Percentiles rank a stretch among this genome's conserved stretches.
phyloP scores from a whole-genome alignment of 2,113 vertebrate genomes.

The Bagarius yarrelli region DNA sequence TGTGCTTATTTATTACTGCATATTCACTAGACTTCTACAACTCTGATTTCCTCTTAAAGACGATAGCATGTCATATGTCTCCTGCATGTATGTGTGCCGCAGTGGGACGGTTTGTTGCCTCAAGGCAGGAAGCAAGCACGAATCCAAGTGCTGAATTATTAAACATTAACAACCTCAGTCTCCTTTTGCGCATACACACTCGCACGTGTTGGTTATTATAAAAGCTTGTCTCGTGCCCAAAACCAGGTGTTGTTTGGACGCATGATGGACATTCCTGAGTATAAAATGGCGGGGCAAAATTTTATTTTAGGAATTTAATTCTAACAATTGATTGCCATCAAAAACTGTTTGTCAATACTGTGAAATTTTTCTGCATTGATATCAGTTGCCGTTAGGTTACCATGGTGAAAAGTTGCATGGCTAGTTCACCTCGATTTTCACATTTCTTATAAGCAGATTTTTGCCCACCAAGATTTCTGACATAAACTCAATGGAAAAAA shows the following conservation, averaged over 20 bases:
- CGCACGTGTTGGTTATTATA: constrained; percentile 5
- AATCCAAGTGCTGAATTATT: constrained; percentile 26
- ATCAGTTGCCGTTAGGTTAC: background rate
- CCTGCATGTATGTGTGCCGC: background rate
- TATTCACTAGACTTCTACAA: background rate
- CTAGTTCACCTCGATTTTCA: background rate
- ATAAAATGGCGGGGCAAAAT: background rate
- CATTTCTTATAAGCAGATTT: background rate
- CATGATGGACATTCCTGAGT: background rate
- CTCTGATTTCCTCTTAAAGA: background rate
- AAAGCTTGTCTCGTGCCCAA: background rate
- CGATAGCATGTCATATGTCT: background rate
- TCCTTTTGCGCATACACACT: background rate
- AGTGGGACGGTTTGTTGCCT: constrained; percentile 11
- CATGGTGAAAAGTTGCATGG: background rate
- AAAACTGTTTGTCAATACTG: too few species aligned
- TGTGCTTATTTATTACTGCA: background rate
- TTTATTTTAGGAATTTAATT: background rate
- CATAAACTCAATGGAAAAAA: background rate
- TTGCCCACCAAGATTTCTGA: too few species aligned
- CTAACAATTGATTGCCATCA: background rate
- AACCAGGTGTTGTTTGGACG: background rate
- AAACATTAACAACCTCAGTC: background rate
- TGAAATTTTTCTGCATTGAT: background rate
- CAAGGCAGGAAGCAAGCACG: background rate